Evolutionary conservation across 2,888 invertebrate species (phyloP).

Genomic region (Diarsia dahlii): DNA sequence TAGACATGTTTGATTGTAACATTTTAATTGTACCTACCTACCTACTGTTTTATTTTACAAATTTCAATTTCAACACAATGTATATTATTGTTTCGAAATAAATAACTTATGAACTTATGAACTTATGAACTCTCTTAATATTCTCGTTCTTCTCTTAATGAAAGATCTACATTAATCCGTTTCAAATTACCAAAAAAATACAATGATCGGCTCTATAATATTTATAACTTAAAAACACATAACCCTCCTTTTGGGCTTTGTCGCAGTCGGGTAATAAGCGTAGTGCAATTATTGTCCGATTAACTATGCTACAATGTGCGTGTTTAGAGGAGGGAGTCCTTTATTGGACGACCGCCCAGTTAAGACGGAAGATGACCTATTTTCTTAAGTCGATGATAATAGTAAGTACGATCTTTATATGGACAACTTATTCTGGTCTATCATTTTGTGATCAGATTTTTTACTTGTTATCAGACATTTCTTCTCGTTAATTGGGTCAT

Average conservation of each 20-base stretch:
- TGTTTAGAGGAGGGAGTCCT: background rate
- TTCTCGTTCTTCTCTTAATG: too few species aligned
- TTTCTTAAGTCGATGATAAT: conserved; percentile 9
- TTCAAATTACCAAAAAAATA: background rate
- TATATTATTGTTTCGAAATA: too few species aligned
- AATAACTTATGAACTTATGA: too few species aligned
- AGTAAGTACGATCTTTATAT: background rate
- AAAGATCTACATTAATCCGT: too few species aligned
- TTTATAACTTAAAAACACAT: background rate
- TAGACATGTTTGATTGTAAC: too few species aligned
- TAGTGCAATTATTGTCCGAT: too few species aligned
- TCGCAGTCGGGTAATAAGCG: too few species aligned
- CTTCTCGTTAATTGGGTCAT: background rate
- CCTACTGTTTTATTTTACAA: too few species aligned
- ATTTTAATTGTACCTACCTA: too few species aligned
- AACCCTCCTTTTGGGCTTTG: too few species aligned
- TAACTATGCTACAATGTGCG: background rate
- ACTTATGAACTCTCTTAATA: too few species aligned
- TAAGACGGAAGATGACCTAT: conserved; percentile 23
- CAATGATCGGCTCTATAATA: background rate
- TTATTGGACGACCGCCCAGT: conserved; percentile 22
- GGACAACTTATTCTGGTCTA: background rate
- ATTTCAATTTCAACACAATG: too few species aligned
- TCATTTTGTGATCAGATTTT: background rate
- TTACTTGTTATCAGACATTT: background rate